phyloP scores from a whole-genome alignment of 53 echinoderm and acorn worm species.

The Pentamera pediparva region DNA sequence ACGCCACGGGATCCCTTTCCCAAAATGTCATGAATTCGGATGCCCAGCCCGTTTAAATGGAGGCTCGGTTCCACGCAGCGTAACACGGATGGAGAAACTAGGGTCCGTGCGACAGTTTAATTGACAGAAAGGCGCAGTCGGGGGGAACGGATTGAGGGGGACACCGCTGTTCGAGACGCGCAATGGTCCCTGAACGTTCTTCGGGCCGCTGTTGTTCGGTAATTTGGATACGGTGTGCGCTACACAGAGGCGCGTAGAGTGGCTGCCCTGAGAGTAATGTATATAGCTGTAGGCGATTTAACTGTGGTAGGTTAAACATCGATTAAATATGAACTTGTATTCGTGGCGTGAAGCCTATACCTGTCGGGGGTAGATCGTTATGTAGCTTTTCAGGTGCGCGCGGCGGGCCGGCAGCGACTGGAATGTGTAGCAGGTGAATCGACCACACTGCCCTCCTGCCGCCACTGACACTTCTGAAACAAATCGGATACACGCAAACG shows the following conservation, averaged over 20 bases:
- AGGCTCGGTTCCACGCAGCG: no score
- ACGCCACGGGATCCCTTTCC: constrained; percentile 37
- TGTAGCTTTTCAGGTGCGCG: no score
- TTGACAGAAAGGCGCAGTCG: constrained; percentile 4
- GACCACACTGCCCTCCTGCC: not conserved
- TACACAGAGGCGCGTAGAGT: not conserved
- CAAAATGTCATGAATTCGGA: constrained; percentile 33
- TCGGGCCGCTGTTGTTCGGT: not conserved
- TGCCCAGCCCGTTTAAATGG: no score
- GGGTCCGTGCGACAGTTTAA: no score
- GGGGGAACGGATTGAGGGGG: no score
- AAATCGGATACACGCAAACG: no score
- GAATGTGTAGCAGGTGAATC: constrained; percentile 26
- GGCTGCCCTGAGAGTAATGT: not conserved
- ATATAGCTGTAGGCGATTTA: constrained; percentile 28
- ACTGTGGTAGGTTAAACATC: constrained; percentile 36
- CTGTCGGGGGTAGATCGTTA: constrained; percentile 1
- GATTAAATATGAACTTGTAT: not conserved
- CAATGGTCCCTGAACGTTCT: not conserved
- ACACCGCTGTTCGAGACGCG: not conserved
- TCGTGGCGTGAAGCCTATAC: constrained; percentile 28
- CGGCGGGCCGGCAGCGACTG: not conserved
- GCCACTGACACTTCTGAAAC: no score
- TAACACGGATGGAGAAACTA: no score
- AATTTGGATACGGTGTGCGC: not conserved